These are phyloP conservation scores for Pemphigus obesinymphae DNA, from an alignment of 1,140 invertebrate species.

Conservation along the genomic window DNA sequence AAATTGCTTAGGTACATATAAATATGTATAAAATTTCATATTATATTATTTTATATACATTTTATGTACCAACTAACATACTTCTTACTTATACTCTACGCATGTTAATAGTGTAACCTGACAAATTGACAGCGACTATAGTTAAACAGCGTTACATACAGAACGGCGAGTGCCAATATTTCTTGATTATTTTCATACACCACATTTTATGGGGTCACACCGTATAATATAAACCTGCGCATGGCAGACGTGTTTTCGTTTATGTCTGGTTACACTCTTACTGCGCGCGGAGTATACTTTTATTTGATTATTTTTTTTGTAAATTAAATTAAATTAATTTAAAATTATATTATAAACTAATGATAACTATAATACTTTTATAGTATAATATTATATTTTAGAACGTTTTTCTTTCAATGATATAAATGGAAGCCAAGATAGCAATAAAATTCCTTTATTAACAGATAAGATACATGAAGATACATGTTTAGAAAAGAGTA, in stretches of 20 bases:
- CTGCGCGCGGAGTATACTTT: no score
- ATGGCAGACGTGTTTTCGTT: no score
- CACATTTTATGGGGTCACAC: no score
- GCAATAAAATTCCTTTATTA: slow-evolving; percentile 57
- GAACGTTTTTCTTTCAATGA: background rate
- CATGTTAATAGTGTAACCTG: no score
- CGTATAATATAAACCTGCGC: no score
- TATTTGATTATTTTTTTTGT: no score
- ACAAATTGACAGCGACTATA: no score
- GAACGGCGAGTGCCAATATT: no score
- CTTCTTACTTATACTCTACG: no score
- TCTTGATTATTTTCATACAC: no score
- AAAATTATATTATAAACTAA: background rate
- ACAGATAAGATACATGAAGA: slow-evolving; percentile 49
- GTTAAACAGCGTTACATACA: no score
- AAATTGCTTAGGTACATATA: background rate
- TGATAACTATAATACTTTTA: background rate
- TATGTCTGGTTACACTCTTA: no score
- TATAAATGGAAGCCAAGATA: background rate
- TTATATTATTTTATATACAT: background rate
- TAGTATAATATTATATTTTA: background rate
- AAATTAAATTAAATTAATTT: background rate
- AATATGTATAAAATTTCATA: background rate
- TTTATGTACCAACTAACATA: background rate
- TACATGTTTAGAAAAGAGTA: slow-evolving; percentile 88